These are phyloP conservation scores for Zaprionus gabonicus DNA, from an alignment of 1,140 invertebrate genomes.

Conservation along the genomic window DNA sequence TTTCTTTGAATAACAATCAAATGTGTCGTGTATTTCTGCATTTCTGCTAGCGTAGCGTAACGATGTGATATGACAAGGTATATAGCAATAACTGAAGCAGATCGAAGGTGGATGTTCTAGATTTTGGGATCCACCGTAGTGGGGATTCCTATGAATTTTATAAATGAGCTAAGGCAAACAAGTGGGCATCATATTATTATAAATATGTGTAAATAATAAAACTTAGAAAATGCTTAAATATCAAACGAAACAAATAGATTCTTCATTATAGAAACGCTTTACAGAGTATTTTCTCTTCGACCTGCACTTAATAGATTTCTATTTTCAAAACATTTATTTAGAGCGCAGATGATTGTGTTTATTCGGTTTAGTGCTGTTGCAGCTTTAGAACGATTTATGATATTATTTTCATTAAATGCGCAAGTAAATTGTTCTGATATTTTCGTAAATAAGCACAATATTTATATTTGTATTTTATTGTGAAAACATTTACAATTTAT, in stretches of 20 bases:
- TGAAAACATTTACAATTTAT: neutral
- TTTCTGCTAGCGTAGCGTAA: neutral
- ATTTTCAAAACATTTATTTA: neutral
- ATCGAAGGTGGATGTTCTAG: neutral
- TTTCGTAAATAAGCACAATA: neutral
- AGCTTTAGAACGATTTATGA: neutral
- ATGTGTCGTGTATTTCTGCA: neutral
- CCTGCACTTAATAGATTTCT: neutral
- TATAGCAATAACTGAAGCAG: neutral
- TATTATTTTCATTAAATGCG: neutral
- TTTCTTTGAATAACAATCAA: conserved; percentile 12
- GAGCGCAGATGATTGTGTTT: neutral
- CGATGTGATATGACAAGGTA: neutral
- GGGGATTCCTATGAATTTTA: neutral
- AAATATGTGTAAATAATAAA: no score
- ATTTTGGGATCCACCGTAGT: neutral
- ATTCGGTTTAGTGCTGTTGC: neutral
- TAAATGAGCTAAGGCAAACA: no score
- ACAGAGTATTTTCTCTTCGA: neutral
- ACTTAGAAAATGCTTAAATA: neutral
- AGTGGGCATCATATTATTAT: no score
- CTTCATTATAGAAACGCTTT: neutral
- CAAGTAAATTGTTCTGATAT: neutral
- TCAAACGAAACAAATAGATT: neutral
- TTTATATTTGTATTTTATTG: neutral